Base-by-base conservation (phyloP, 2,797 vertebrate genomes). In the Falco rusticolus region DNA sequence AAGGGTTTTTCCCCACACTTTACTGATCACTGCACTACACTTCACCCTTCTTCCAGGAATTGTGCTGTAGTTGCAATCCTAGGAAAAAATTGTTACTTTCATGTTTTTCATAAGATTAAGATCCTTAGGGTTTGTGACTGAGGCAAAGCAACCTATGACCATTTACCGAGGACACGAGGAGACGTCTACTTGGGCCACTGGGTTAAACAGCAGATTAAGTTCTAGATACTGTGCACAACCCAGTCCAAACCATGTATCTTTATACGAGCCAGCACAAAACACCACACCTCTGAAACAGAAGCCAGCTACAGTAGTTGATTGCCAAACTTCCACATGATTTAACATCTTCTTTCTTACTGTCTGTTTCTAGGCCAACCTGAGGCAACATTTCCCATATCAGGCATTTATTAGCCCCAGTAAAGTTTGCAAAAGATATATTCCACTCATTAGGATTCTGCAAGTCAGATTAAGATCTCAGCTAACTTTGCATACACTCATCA, bases 211-310 rank as follows among this genome's bases (percentile, higher is more conserved):
- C 50, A 80, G 59, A 37, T 34, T 21, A 75, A 70, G 21, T 17
- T 63, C 69, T 34, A 66, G 10, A 3, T 10, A 25, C 4, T 0
- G 0, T 14, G 50, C 54, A 63, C 0, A 1, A 81, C n/a, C 51
- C 68, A 20, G 24, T 28, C 11, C 11, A 43, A 86, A 29, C 14
- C 26, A 31, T 9, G 0, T 5, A 6, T 1, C 17, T 48, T 31
- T 2, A 10, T 0, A 18, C 0, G 33, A 77, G 31, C 54, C 33
- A 88, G 72, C 33, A 78, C 69, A 57, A 65, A 90, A 34, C 22
- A 74, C 51, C 51, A 21, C 1, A 5, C 6, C 86, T 68, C 56
- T 17, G 56, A 21, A 34, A 72, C 8, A 57, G 45, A 69, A 75
- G 53, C 13, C 70, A 78, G n/a, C 26, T 68, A 37, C n/a, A 33